Evolutionary conservation across 2,888 invertebrate species (phyloP).

Genomic region (Drosophila formosana): DNA sequence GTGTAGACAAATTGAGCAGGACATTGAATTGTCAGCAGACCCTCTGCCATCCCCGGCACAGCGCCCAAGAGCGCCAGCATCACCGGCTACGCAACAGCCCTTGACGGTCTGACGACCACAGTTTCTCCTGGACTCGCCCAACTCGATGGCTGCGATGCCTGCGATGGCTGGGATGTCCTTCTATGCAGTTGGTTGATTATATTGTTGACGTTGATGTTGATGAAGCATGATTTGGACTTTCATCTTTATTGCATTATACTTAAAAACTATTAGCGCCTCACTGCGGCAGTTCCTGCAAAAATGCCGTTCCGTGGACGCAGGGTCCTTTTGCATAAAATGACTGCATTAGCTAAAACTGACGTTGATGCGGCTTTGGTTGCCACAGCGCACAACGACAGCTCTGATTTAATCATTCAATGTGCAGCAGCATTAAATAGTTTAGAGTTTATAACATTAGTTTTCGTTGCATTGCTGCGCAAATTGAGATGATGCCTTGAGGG

Average conservation of each 20-base stretch:
- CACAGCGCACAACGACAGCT: conserved; percentile 21
- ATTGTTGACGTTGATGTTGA: conserved; percentile 81
- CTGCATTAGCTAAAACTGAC: conserved; percentile 65
- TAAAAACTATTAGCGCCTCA: conserved; percentile 79
- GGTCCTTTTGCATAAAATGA: conserved; percentile 48
- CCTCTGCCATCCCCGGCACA: conserved; percentile 24
- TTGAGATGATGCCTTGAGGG: background rate
- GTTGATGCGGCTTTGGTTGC: conserved; percentile 51
- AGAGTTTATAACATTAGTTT: conserved; percentile 59
- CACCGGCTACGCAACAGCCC: conserved; percentile 63
- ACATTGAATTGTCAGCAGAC: conserved; percentile 78
- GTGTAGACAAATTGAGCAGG: conserved; percentile 80
- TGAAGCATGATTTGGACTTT: conserved; percentile 80
- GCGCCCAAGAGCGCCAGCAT: conserved; percentile 19
- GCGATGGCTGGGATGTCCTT: conserved; percentile 23
- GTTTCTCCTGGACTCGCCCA: conserved; percentile 9
- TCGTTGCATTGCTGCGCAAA: conserved; percentile 1
- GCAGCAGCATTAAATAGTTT: conserved; percentile 56
- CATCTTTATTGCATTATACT: conserved; percentile 81
- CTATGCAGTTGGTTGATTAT: conserved; percentile 72
- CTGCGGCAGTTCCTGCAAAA: conserved; percentile 33
- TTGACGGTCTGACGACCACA: conserved; percentile 52
- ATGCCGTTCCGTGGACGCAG: conserved; percentile 10
- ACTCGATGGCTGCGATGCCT: conserved; percentile 9
- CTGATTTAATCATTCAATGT: conserved; percentile 50